Evolutionary conservation across 2,888 invertebrate species (phyloP).

Genomic region (Apamea crenata): DNA sequence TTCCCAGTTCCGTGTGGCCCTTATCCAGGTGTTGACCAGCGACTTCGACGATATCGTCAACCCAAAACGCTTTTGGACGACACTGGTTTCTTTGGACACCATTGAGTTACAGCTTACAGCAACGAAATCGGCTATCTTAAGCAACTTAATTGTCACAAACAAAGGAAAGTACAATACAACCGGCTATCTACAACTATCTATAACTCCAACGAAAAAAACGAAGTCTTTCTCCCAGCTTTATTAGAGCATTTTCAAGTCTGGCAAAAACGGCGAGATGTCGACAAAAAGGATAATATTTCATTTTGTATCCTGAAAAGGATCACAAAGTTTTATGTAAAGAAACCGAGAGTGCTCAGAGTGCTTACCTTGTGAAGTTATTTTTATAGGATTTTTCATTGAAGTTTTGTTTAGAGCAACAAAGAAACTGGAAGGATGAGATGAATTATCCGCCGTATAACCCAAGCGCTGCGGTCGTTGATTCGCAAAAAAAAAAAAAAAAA

Average conservation of each 20-base stretch:
- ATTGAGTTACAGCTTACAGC: background rate
- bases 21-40: no score
- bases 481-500: no score
- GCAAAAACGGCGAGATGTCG: background rate
- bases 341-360: background rate
- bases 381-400: constrained; percentile 7
- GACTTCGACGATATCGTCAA: no score
- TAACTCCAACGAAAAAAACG: background rate
- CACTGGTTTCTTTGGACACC: background rate
- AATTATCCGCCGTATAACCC: background rate
- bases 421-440: background rate
- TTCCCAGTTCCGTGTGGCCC: no score
- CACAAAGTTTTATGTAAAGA: constrained; percentile 1
- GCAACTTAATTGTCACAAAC: background rate
- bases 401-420: constrained; percentile 1
- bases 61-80: no score
- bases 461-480: background rate
- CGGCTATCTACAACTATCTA: no score
- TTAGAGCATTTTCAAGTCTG: background rate
- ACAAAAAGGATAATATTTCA: constrained; percentile 22
- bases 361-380: constrained; percentile 11
- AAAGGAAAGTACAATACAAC: background rate
- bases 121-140: background rate
- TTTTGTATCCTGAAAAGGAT: constrained; percentile 16
- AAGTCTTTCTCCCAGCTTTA: background rate